These are phyloP conservation scores for Cremastobaeus sp. DNA, from an alignment of 2,888 invertebrate species.

Conservation along the genomic window DNA sequence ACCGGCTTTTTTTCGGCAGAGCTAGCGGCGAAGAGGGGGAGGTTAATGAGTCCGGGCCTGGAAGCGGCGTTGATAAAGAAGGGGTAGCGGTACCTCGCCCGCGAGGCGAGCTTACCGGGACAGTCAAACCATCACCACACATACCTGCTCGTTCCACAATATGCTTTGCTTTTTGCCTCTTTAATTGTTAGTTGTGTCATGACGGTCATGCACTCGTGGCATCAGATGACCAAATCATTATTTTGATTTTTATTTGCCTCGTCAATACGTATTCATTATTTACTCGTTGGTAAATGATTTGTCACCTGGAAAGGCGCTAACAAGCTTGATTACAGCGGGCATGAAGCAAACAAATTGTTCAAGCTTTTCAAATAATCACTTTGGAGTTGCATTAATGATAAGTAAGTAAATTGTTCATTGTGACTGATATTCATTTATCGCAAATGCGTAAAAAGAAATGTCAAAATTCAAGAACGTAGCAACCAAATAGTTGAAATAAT, in stretches of 20 bases:
- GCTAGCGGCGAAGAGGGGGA: slow-evolving; percentile 75
- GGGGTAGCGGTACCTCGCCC: slow-evolving; percentile 70
- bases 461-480: too few relatives aligned
- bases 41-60: slow-evolving; percentile 74
- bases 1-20: slow-evolving; percentile 71
- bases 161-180: slow-evolving; percentile 25
- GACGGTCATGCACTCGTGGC: background rate
- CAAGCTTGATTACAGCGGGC: slow-evolving; percentile 19
- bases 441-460: slow-evolving; percentile 15
- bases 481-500: too few relatives aligned
- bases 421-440: too few relatives aligned
- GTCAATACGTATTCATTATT: too few relatives aligned
- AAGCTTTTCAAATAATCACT: too few relatives aligned
- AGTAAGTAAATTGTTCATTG: too few relatives aligned
- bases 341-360: too few relatives aligned
- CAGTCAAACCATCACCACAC: slow-evolving; percentile 76
- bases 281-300: too few relatives aligned
- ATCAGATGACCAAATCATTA: background rate
- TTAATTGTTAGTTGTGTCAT: background rate
- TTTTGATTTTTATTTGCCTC: too few relatives aligned
- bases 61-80: slow-evolving; percentile 73
- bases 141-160: slow-evolving; percentile 69
- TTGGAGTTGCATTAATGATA: too few relatives aligned
- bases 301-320: slow-evolving; percentile 6
- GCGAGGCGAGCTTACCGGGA: slow-evolving; percentile 75